phyloP scores from a whole-genome alignment of 2,113 vertebrate species.

The Xerus inauris region DNA sequence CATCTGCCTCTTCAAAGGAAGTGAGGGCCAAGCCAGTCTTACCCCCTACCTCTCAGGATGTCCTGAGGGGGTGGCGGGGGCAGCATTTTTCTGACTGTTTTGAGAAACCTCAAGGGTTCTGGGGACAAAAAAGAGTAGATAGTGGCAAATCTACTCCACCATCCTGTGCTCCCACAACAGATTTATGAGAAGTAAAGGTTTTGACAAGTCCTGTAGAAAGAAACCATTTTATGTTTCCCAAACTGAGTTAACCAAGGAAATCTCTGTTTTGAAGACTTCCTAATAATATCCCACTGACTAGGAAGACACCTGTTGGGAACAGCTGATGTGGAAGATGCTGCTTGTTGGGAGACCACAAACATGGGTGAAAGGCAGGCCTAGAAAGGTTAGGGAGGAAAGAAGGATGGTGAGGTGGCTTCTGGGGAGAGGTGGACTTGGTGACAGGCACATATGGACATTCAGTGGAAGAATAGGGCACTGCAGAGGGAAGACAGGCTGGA shows the following conservation, averaged over 20 bases:
- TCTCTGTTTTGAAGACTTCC: neutral
- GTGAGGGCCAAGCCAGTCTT: neutral
- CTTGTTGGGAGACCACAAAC: neutral
- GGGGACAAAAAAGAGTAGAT: neutral
- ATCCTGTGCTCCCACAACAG: neutral
- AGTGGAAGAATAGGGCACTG: neutral
- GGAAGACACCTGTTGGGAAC: neutral
- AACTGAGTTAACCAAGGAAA: neutral
- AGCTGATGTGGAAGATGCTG: neutral
- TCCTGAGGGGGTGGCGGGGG: neutral
- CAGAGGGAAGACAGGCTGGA: neutral
- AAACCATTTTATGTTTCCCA: slow-evolving; percentile 45
- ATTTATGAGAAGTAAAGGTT: slow-evolving; percentile 23
- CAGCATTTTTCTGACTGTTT: slow-evolving; percentile 9
- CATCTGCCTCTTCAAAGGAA: neutral
- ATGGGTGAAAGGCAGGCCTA: neutral
- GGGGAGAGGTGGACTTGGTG: neutral
- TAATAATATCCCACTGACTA: neutral
- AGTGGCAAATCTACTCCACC: neutral
- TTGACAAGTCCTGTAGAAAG: slow-evolving; percentile 29
- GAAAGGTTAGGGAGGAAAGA: neutral
- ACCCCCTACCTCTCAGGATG: neutral
- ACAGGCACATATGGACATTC: neutral
- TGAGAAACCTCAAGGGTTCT: neutral
- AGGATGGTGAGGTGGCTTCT: neutral